A percentile compares a stretch with the other conserved stretches of the same genome.
These are phyloP conservation scores for Onychomys torridus DNA, from an alignment of 2,797 vertebrate genomes.

Conservation along the genomic window DNA sequence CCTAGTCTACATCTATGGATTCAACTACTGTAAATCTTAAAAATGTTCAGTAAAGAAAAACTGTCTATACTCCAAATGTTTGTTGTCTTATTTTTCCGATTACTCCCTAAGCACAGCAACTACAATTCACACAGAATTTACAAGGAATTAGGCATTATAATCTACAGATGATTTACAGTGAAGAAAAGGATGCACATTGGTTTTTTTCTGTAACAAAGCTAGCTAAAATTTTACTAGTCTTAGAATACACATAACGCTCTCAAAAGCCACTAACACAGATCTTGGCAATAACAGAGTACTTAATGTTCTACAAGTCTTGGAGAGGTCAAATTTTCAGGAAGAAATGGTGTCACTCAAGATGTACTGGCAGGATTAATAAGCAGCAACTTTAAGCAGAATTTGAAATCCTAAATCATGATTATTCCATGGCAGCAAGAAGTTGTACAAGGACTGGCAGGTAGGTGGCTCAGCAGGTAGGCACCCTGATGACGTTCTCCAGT, in stretches of 20 bases:
- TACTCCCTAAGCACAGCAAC: not conserved
- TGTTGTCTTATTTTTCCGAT: not conserved
- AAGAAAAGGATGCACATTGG: not conserved
- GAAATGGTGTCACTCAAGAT: not conserved
- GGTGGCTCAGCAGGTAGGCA: not conserved
- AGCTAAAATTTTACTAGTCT: slow-evolving; percentile 17
- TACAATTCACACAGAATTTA: not conserved
- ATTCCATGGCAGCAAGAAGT: not conserved
- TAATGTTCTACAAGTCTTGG: slow-evolving; percentile 1
- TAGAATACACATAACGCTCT: not conserved
- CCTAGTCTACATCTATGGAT: not conserved
- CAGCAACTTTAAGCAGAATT: not conserved
- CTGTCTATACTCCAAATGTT: not conserved
- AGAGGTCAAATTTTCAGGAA: slow-evolving; percentile 41
- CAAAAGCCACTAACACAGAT: not conserved
- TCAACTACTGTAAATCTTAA: not conserved
- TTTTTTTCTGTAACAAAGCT: slow-evolving; percentile 61
- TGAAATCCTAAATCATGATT: slow-evolving; percentile 1
- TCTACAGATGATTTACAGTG: not conserved
- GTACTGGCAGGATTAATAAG: not conserved
- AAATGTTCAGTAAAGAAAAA: not conserved
- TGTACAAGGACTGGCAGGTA: not conserved
- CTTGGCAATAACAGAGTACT: not conserved
- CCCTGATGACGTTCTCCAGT: not conserved
- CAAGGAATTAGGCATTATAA: not conserved